These are phyloP conservation scores for Lasiommata megera DNA, from an alignment of 2,888 invertebrate genomes.

Conservation along the genomic window DNA sequence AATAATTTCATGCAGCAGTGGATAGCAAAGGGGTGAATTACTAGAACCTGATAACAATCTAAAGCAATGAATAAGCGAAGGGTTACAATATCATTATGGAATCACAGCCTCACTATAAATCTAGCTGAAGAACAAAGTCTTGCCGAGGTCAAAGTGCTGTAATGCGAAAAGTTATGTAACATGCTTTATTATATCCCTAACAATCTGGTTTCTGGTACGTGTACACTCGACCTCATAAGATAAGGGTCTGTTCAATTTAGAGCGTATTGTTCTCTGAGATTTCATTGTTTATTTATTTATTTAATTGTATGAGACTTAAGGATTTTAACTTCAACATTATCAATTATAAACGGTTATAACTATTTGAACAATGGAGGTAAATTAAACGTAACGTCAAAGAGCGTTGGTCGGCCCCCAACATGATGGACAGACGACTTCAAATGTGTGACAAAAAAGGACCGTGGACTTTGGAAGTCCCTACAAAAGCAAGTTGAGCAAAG, in stretches of 20 bases:
- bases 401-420: too few species aligned
- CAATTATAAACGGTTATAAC: too few species aligned
- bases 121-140: not conserved
- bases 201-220: constrained; percentile 8
- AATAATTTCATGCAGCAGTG: too few species aligned
- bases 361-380: too few species aligned
- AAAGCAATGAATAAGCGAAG: not conserved
- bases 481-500: too few species aligned
- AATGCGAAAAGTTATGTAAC: constrained; percentile 5
- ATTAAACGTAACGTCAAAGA: too few species aligned
- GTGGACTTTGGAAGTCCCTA: too few species aligned
- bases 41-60: not conserved
- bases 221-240: not conserved
- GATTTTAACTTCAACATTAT: too few species aligned
- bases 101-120: not conserved
- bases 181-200: constrained; percentile 6
- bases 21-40: not conserved
- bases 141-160: constrained; percentile 2
- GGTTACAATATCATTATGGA: not conserved
- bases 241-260: not conserved
- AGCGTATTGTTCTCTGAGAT: not conserved
- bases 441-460: too few species aligned
- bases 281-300: too few species aligned
- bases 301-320: too few species aligned
- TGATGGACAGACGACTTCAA: too few species aligned